Base-by-base conservation (phyloP, 1,140 invertebrate species). In the Probaryconus sp. region DNA sequence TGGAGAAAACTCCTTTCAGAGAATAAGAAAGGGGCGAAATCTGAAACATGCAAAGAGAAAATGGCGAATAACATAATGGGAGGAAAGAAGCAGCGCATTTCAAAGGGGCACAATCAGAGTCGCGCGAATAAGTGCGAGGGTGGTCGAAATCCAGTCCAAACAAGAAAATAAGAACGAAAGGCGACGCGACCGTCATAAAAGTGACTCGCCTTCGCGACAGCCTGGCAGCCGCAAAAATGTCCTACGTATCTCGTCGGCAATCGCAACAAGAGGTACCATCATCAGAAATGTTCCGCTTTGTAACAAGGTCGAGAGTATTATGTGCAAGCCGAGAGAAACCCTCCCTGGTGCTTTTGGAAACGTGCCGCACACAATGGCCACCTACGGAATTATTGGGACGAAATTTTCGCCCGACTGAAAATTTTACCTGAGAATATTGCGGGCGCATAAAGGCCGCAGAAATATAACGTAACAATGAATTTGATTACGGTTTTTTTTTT, bases 261-360 rank as follows among this genome's bases (percentile, higher is more conserved):
- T 77, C 75, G 64, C 51, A 60, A 70, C 55, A 67, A 61, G 69
- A 53, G 53, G 42, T n/a, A n/a, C n/a, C n/a, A 51, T 56, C 61
- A 58, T 73, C 69, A 63, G 61, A 67, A 77, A 70, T 70, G 60
- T 77, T 73, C 53, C 43, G 75, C 60, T 74, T 70, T 67, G 70
- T 70, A 74, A 70, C 65, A 71, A 56, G 60, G 67, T 74, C 67
- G 76, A n/a, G n/a, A 70, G 75, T 77, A 51, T 69, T 75, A 53
- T 53, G 64, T 43, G 58, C 71, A 35, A 60, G 20, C 20, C 51
- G 53, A 69, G n/a, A n/a, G n/a, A n/a, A n/a, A n/a, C n/a, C n/a
- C n/a, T n/a, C 42, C 72, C 40, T 65, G n/a, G n/a, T 65, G 69
- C 33, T 60, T 47, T 38, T 24, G 43, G 47, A 67, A 69, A 67